Percentiles rank a stretch among this genome's conserved stretches.
Evolutionary conservation across 2,797 vertebrate genomes (phyloP).

Genomic region (Ateles fusciceps): DNA sequence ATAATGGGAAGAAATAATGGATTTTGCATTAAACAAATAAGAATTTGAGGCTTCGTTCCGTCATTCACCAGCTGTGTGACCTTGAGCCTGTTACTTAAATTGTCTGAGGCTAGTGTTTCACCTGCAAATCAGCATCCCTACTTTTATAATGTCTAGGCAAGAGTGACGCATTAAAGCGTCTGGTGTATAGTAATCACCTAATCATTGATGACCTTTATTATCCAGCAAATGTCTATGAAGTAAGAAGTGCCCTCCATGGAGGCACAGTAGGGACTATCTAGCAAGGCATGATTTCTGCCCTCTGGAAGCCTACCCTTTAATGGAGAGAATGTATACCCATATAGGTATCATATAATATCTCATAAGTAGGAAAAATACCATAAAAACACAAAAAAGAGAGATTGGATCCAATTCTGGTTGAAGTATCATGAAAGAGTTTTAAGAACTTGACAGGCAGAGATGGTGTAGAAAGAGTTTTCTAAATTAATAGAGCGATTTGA

Average conservation of each 20-base stretch:
- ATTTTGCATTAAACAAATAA: neutral
- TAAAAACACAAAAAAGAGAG: neutral
- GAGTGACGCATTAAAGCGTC: neutral
- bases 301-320: neutral
- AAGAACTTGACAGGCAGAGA: neutral
- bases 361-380: neutral
- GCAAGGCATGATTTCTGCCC: neutral
- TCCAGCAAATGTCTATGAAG: neutral
- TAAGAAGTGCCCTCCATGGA: neutral
- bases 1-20: neutral
- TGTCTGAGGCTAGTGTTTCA: neutral
- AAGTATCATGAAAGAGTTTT: neutral
- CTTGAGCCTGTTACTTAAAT: neutral
- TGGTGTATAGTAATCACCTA: neutral
- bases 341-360: neutral
- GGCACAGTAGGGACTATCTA: neutral
- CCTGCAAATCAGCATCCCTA: neutral
- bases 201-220: neutral
- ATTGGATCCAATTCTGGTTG: neutral
- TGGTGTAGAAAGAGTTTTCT: neutral
- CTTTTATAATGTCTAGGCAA: neutral
- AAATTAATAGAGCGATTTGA: neutral
- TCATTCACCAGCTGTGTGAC: neutral
- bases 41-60: slow-evolving; percentile 4
- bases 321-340: neutral